Base-by-base conservation (phyloP, 2,113 vertebrate species). In the Leucosticte australis region DNA sequence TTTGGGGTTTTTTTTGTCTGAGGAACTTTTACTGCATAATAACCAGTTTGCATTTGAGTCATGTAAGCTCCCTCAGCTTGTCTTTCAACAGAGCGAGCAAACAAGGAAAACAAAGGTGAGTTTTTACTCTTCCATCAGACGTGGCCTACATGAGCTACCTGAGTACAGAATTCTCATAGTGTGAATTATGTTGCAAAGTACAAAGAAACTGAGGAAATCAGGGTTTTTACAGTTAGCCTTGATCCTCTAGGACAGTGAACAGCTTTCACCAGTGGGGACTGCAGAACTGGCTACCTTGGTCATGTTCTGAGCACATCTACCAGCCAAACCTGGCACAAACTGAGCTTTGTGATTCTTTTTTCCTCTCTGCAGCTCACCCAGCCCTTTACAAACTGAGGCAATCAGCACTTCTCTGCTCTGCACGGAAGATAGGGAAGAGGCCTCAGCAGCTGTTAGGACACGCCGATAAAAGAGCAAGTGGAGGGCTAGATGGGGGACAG, bases 241-340 rank as follows among this genome's bases (percentile, higher is more conserved):
- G 23, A 44, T 39, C 3, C 3, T 3, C 23, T 57, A 39, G 53
- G 20, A 16, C 2, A 8, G 18, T 0, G 0, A 41, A 37, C 6
- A 39, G 5, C 30, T 69, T 12, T 39, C 30, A 41, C n/a, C 3
- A 8, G 8, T 0, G 0, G 8, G 31, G 0, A 23, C 20, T 0
- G 0, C 0, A 1, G 17, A 42, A 49, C 12, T 6, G 13, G 18
- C 26, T n/a, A 41, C 50, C 22, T 21, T 5, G 7, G 26, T 3
- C 8, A 30, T 1, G 1, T 4, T 44, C 31, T 2, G 3, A 42
- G 14, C 17, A 31, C 13, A 15, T 3, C n/a, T 27, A 41, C 46
- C n/a, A 62, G 21, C 13, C 17, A 26, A 69, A 41, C 7, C 3
- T 7, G 15, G 9, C 0, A 0, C 0, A 0, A n/a, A 15, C 57